Evolutionary conservation across 2,113 vertebrate genomes (phyloP).

Genomic region (Semnornis frantzii): DNA sequence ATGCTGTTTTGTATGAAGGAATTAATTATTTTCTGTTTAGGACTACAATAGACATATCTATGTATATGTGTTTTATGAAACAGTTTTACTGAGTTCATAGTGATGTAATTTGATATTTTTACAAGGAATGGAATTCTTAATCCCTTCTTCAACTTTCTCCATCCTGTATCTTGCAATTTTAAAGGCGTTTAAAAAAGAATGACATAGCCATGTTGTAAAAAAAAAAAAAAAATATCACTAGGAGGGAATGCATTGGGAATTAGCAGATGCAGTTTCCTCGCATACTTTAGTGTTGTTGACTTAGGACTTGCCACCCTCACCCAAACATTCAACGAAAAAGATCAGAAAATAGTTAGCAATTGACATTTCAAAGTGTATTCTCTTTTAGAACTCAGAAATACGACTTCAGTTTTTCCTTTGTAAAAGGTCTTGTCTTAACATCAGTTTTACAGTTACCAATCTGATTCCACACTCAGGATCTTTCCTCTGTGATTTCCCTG

Average conservation of each 20-base stretch:
- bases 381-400: background rate
- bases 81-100: background rate
- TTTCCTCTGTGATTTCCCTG: background rate
- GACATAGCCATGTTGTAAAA: background rate
- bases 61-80: background rate
- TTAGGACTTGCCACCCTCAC: background rate
- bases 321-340: background rate
- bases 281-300: background rate
- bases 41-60: background rate
- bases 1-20: background rate
- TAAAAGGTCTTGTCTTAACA: background rate
- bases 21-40: background rate
- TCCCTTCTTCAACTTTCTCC: background rate
- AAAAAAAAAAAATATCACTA: background rate
- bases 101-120: background rate
- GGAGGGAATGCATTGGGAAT: background rate
- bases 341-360: background rate
- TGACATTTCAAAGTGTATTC: background rate
- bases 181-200: background rate
- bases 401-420: background rate
- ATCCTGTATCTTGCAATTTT: background rate
- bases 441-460: background rate
- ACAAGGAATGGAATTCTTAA: background rate
- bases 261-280: background rate
- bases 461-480: background rate